Evolutionary conservation across 2,888 invertebrate species (phyloP), one percentile per base, ranked within the genome.

Genomic region (Copidosoma aretas): DNA sequence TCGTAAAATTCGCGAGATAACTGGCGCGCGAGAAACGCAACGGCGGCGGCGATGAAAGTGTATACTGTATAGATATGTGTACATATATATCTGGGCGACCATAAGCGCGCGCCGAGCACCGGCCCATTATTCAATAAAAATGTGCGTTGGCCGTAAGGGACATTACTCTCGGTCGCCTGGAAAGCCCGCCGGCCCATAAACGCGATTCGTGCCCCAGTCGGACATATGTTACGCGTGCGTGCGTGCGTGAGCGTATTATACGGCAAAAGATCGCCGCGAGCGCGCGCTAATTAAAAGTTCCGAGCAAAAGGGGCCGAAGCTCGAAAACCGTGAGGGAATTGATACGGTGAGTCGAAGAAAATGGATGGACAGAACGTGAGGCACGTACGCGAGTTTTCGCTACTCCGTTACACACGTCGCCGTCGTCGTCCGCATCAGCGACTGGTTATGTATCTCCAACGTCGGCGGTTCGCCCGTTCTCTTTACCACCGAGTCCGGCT

Each of bases 91-190:
- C 32, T 8, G 32, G 4, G 32, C 32, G 8, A 32, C 32, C 8
- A 8, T 32, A 15, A 24, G 24, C 24, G 22, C 43, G n/a, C 43
- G 21, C 22, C 22, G 24, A 10, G n/a, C 15, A n/a, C 24, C 32
- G 10, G 5, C 43, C 64, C 22, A 67, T 57, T 53, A 63, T 68
- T 68, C 63, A 60, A 68, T 68, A 49, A 68, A 63, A 53, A 46
- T 32, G 8, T 8, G 32, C 8, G 32, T 32, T 5, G 32, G 32
- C 32, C 32, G 8, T 32, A n/a, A n/a, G n/a, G n/a, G n/a, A n/a
- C n/a, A n/a, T n/a, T n/a, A n/a, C n/a, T n/a, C n/a, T n/a, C n/a
- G n/a, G n/a, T n/a, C n/a, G n/a, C n/a, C n/a, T n/a, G n/a, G n/a
- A n/a, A n/a, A n/a, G n/a, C n/a, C n/a, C n/a, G n/a, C 32, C 32